phyloP scores from a whole-genome alignment of 2,797 vertebrate genomes.

The Coranthus polyacanthus region DNA sequence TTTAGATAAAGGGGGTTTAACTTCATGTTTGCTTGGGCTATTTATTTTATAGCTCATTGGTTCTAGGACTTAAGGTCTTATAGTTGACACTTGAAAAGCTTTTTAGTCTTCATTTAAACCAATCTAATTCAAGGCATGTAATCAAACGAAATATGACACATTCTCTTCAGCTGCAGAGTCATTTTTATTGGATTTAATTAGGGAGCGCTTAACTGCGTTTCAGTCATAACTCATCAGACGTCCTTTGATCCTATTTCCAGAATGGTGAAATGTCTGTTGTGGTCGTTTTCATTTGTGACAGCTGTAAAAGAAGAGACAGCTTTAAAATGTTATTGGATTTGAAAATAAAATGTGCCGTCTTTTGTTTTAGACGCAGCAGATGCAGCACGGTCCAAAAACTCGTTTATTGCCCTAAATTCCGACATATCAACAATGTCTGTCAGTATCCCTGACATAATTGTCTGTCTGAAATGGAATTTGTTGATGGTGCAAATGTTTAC shows the following conservation, averaged over 20 bases:
- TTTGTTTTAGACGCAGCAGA: constrained; percentile 17
- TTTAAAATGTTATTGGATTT: constrained; percentile 62
- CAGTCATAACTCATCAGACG: constrained; percentile 61
- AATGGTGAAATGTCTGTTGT: constrained; percentile 61
- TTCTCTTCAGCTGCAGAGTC: constrained; percentile 32
- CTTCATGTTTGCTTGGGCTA: neutral
- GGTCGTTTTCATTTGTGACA: constrained; percentile 68
- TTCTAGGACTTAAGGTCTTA: neutral
- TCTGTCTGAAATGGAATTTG: constrained; percentile 20
- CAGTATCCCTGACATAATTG: constrained; percentile 9
- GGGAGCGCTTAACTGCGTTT: constrained; percentile 40
- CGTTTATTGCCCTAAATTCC: constrained; percentile 27
- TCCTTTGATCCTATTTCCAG: constrained; percentile 60
- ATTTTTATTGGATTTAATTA: constrained; percentile 63
- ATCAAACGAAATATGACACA: constrained; percentile 9
- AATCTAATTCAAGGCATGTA: neutral
- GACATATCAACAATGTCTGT: neutral
- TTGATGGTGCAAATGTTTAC: constrained; percentile 15
- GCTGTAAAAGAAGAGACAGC: constrained; percentile 65
- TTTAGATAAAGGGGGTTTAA: neutral
- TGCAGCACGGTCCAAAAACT: constrained; percentile 18
- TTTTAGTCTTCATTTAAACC: neutral
- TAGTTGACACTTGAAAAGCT: constrained; percentile 7
- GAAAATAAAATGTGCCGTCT: constrained; percentile 45
- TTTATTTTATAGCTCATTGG: too few relatives aligned